Base-by-base conservation (phyloP, 2,888 invertebrate species). In the Dexiosoma caninum region DNA sequence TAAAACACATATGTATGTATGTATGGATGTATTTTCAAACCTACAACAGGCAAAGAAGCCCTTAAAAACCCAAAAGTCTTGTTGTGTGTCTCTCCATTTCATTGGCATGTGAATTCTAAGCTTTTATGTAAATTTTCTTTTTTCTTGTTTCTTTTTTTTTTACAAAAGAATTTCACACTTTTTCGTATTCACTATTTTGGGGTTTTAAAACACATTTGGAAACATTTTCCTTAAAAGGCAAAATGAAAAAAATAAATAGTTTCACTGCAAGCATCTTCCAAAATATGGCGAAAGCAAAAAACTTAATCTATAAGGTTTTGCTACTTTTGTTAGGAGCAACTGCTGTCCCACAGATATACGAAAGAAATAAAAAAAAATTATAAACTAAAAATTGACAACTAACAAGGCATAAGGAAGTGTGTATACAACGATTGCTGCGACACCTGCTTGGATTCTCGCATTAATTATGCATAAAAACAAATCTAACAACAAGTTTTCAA, bases 391-490 rank as follows among this genome's bases (percentile, higher is more conserved):
- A 75, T 42, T 67, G 32, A 51, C 66, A 70, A 62, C 46, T 55
- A 60, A 60, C 62, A 51, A 78, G 27, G 49, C 35, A 42, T 37
- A 49, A 57, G 64, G 12, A 59, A 59, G 21, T 23, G n/a, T n/a
- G n/a, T n/a, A 66, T 37, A 49, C 27, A 53, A 55, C 51, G 44
- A 59, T 59, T 51, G 51, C 66, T 51, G 72, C 53, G 69, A 85
- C 88, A 88, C 88, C 88, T 88, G 88, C 84, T 86, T 80, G 46
- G 79, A 85, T 88, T 88, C 88, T 86, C 88, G 86, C 84, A 88
- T 88, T 88, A 88, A 87, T 87, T 88, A 88, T 88, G 87, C 88
- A 87, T 16, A 75, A 82, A 79, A 76, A 66, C 82, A 84, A 87
- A 83, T 85, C 80, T 83, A 66, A 81, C 83, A 82, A 84, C 85